Percentiles rank a stretch among this genome's conserved stretches.
Conservation (phyloP, 1,140 invertebrate genomes). For the Meloidogyne floridensis region DNA sequence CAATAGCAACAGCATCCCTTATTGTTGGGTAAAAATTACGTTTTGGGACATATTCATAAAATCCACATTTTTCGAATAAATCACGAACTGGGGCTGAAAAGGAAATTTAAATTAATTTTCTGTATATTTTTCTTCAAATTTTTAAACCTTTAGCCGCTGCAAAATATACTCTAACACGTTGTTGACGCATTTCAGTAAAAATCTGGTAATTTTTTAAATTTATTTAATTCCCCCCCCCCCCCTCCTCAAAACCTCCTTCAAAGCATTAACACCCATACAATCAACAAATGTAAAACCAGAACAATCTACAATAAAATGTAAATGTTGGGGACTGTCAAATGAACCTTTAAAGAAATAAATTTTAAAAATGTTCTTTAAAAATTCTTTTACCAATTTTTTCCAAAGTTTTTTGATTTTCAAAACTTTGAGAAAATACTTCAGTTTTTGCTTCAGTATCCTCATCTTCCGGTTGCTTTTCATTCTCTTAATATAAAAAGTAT, state of each 20-base stretch:
- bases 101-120: not conserved
- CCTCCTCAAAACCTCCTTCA: constrained; percentile 50
- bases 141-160: constrained; percentile 56
- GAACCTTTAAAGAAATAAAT: constrained; percentile 33
- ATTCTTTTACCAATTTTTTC: not conserved
- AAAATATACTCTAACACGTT: constrained; percentile 58
- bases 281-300: constrained; percentile 66
- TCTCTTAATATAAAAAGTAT: not conserved
- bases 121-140: no score
- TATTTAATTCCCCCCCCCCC: no score
- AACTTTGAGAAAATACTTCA: not conserved
- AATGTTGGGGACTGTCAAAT: constrained; percentile 34
- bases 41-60: constrained; percentile 56
- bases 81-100: constrained; percentile 58
- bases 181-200: constrained; percentile 49
- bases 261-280: constrained; percentile 64
- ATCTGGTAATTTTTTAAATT: constrained; percentile 26
- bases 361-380: not conserved
- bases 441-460: not conserved
- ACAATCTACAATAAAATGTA: constrained; percentile 64
- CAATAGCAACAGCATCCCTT: constrained; percentile 60
- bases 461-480: not conserved
- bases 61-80: constrained; percentile 56
- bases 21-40: constrained; percentile 65
- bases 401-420: constrained; percentile 8